Conservation (phyloP, 2,888 invertebrate genomes). For the Euzophera pinguis region DNA sequence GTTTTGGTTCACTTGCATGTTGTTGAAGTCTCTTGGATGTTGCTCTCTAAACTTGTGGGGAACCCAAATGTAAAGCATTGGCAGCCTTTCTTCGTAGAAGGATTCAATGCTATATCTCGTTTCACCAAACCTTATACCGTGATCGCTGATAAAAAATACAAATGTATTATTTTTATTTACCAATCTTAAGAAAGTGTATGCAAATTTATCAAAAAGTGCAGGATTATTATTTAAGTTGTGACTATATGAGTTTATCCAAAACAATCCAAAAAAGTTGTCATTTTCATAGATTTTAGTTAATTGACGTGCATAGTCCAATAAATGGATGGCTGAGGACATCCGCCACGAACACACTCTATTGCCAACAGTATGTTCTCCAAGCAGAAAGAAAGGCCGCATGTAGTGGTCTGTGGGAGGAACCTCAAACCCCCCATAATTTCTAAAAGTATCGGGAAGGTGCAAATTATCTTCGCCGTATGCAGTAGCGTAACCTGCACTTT, state of each 20-base stretch:
- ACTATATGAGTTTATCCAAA: conserved; percentile 87
- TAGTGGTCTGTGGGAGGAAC: conserved; percentile 89
- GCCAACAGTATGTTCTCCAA: conserved; percentile 63
- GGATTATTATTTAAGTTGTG: conserved; percentile 84
- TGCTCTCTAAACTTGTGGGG: conserved; percentile 80
- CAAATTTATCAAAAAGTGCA: conserved; percentile 81
- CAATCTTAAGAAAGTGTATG: conserved; percentile 71
- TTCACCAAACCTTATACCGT: conserved; percentile 86
- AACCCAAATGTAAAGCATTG: conserved; percentile 85
- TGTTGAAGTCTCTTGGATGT: conserved; percentile 75
- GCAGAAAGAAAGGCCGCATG: conserved; percentile 85
- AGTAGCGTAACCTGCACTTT: conserved; percentile 85
- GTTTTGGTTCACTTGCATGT: conserved; percentile 81
- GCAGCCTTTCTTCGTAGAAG: conserved; percentile 87
- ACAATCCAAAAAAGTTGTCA: conserved; percentile 83
- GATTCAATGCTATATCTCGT: conserved; percentile 84
- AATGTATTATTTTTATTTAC: conserved; percentile 80
- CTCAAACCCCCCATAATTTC: conserved; percentile 44
- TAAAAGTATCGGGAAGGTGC: conserved; percentile 83
- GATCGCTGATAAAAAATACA: conserved; percentile 87
- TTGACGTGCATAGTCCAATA: conserved; percentile 83
- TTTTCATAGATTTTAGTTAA: conserved; percentile 80
- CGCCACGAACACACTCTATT: conserved; percentile 44
- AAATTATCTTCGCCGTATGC: conserved; percentile 90
- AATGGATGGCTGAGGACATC: conserved; percentile 81